Percentiles rank a stretch among this genome's conserved stretches.
Conservation (phyloP, 2,797 vertebrate genomes). For the Hydrophis major region DNA sequence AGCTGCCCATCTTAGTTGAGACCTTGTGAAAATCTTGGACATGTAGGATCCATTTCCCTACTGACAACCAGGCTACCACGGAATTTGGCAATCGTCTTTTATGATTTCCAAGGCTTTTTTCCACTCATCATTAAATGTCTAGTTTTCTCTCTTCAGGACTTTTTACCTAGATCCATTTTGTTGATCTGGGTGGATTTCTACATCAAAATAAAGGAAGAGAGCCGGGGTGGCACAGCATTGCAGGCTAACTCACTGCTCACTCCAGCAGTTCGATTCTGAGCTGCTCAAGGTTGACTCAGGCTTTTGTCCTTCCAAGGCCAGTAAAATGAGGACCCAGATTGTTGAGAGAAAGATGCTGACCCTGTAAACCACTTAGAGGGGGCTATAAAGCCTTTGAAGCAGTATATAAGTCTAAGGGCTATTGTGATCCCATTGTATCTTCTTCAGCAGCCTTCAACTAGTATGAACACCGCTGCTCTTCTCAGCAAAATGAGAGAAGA, state of each 20-base stretch:
- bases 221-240: too few species aligned
- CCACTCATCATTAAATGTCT: background rate
- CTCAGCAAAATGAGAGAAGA: slow-evolving; percentile 11
- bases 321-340: too few species aligned
- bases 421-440: too few species aligned
- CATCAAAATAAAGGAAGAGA: too few species aligned
- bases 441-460: background rate
- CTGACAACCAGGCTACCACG: background rate
- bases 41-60: background rate
- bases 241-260: too few species aligned
- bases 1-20: background rate
- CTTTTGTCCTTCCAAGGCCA: too few species aligned
- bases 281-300: too few species aligned
- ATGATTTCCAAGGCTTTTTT: background rate
- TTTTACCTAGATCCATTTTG: background rate
- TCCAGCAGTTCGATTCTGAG: too few species aligned
- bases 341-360: too few species aligned
- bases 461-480: background rate
- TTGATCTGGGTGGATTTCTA: background rate
- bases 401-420: too few species aligned
- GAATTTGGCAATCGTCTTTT: background rate
- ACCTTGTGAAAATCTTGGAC: background rate
- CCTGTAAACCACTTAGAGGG: too few species aligned
- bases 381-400: too few species aligned
- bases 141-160: background rate